Conservation (phyloP, 2,888 invertebrate genomes). For the Drymonia ruficornis region DNA sequence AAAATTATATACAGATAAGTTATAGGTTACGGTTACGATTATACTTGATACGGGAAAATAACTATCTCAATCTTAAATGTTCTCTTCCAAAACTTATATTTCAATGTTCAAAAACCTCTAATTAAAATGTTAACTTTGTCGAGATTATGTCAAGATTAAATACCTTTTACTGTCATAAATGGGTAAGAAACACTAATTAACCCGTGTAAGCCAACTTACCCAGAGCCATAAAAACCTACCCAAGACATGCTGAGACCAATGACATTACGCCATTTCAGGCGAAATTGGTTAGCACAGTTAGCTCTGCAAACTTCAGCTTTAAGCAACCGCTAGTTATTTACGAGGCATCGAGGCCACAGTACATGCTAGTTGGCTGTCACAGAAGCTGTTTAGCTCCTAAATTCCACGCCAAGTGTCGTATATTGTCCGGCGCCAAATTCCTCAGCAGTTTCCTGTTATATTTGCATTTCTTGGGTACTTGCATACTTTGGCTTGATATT, state of each 20-base stretch:
- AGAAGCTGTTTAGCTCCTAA: neutral
- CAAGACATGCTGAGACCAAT: neutral
- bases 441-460: too few species aligned
- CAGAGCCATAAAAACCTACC: neutral
- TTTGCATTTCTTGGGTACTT: too few species aligned
- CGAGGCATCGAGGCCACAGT: neutral
- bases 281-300: neutral
- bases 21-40: too few species aligned
- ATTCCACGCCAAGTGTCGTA: too few species aligned
- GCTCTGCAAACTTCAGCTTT: neutral
- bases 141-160: neutral
- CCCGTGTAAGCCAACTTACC: neutral
- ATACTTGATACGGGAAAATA: too few species aligned
- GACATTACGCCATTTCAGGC: neutral
- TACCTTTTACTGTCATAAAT: neutral
- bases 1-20: too few species aligned
- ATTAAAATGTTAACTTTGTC: neutral
- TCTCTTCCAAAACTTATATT: too few species aligned
- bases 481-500: too few species aligned
- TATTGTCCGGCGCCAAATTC: too few species aligned
- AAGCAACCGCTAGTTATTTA: neutral
- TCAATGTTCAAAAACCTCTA: too few species aligned
- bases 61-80: too few species aligned
- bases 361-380: neutral
- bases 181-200: conserved; percentile 2